Evolutionary conservation across 2,797 vertebrate genomes (phyloP), one percentile per base, ranked within the genome.

Genomic region (Bradypodion ventrale): DNA sequence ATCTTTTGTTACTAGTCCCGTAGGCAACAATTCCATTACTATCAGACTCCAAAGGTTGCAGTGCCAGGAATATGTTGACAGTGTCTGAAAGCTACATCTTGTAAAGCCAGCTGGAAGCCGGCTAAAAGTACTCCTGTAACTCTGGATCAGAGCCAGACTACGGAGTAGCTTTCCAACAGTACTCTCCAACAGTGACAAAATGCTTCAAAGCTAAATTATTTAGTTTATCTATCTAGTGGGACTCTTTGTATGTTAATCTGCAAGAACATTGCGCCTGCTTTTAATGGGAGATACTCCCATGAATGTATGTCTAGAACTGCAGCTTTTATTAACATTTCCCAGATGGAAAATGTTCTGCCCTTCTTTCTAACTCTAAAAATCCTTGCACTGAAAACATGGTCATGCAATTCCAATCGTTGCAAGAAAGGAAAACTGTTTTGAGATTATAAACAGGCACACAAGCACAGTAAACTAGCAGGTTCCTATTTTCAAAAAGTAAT

Each of bases 101-200:
- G 59, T 68, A 68, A 68, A 75, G n/a, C 29, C 77, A 79, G 10
- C 49, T 84, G 78, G 56, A 90, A 85, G 78, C 63, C 68, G 59
- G 8, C 82, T 35, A 27, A 77, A 70, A 80, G 72, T 42, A 77
- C 35, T 83, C 84, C 59, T 46, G 0, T 66, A 88, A 59, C 87
- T 90, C 86, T 83, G 40, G 29, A 8, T 87, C 52, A 59, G 75
- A 83, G 89, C 74, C 37, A 88, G 74, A 46, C 74, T 75, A 0
- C 32, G 84, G 52, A 89, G 7, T 7, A 27, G 42, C 56, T 86
- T 8, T 10, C 0, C 74, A 63, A n/a, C 27, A 56, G 75, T 27
- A 78, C 23, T 46, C 42, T 80, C 70, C 65, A 80, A 35, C 75
- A 86, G 25, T 19, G 25, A 56, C 83, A 63, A 19, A 86, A 83